A percentile compares a stretch with the other conserved stretches of the same genome.
Evolutionary conservation across 2,113 vertebrate genomes (phyloP).

Genomic region (Rhinolophus ferrumequinum): DNA sequence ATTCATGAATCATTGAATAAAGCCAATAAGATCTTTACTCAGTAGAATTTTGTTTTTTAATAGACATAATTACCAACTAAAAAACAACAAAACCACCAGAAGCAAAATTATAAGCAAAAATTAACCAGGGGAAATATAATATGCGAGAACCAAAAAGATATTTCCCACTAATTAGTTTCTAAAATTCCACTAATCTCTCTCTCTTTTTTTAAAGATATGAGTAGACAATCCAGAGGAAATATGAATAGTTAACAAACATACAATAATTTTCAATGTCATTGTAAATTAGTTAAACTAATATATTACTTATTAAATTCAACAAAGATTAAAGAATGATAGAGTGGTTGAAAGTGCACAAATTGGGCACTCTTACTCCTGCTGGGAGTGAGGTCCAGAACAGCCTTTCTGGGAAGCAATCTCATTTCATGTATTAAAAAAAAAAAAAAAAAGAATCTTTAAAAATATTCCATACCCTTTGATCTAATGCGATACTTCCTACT

Average conservation of each 20-base stretch:
- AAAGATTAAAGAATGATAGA: background rate
- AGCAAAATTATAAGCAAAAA: background rate
- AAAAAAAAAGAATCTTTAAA: background rate
- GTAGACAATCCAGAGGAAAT: background rate
- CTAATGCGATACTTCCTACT: background rate
- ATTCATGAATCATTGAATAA: background rate
- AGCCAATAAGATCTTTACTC: background rate
- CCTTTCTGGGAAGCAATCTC: slow-evolving; percentile 42
- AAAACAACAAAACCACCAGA: background rate
- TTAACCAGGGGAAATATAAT: background rate
- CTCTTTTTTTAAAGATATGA: background rate
- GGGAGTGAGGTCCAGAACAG: background rate
- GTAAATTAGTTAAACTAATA: background rate
- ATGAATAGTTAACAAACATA: background rate
- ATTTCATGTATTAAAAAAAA: background rate
- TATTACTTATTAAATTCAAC: background rate
- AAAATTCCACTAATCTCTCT: background rate
- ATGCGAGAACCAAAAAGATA: background rate
- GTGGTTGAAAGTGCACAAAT: background rate
- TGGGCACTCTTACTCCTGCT: background rate
- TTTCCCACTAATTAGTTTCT: background rate
- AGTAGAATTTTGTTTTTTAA: background rate
- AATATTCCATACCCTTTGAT: slow-evolving; percentile 18
- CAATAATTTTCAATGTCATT: background rate
- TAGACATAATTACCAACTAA: background rate